Base-by-base conservation (phyloP, 2,888 invertebrate species). In the Tetramorium bicarinatum region DNA sequence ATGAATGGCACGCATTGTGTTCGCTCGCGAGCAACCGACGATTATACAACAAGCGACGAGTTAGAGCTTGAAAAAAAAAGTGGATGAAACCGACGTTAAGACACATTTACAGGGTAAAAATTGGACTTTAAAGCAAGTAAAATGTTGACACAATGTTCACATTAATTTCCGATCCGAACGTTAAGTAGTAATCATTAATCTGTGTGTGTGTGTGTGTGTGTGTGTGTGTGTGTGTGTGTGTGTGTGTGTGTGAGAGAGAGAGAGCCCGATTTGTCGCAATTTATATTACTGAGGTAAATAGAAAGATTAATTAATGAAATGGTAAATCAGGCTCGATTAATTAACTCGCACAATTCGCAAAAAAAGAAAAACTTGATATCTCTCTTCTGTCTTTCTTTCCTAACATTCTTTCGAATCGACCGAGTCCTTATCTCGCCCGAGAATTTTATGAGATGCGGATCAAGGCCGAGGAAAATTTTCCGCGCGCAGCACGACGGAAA, bases 1-100 rank as follows among this genome's bases (percentile, higher is more conserved):
- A 76, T 83, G 86, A 89, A 89, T 85, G 82, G 56, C 87, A 41
- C 41, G 88, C 74, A 85, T 85, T 85, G 89, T 85, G 29, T 71
- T 44, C 84, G 76, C 66, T 64, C 75, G 85, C 18, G 56, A 41
- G 61, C 41, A 67, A 38, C 81, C 77, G 47, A 44, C 13, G 56
- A 72, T 59, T 79, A 44, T 47, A 47, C 72, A 72, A 66, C 69
- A 13, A 67, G 80, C 80, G 62, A 84, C 79, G 44, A 66, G 74
- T 56, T 64, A 29, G 3, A 15, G 44, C 38, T 38, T 44, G 8
- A 2, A 41, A 41, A 52, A 25, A 41, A n/a, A 13, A 38, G 41
- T 29, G 56, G 13, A 0, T 49, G 18, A 41, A 54, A 54, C 13
- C 47, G 9, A 54, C 3, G 4, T 34, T 34, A 11, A 11, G 13